A percentile compares a stretch with the other conserved stretches of the same genome.
Conservation (phyloP, 2,888 invertebrate genomes). For the Trissoscelio sp. region DNA sequence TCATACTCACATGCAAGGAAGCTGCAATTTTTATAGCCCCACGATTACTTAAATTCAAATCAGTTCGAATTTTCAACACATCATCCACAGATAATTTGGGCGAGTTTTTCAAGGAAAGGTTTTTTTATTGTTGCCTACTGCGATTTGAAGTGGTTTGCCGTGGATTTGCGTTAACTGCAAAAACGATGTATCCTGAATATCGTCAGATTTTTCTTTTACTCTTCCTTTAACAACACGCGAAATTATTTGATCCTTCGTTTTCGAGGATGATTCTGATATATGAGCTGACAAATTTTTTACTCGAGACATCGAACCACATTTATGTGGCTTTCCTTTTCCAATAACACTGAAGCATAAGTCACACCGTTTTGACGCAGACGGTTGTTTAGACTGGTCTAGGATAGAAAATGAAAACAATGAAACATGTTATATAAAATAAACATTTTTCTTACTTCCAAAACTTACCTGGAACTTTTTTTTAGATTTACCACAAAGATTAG, state of each 20-base stretch:
- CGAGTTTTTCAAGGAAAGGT: constrained; percentile 23
- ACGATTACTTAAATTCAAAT: constrained; percentile 42
- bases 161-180: constrained; percentile 9
- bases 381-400: constrained; percentile 31
- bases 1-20: constrained; percentile 35
- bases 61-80: constrained; percentile 33
- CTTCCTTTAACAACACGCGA: not conserved
- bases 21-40: constrained; percentile 26
- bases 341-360: constrained; percentile 32
- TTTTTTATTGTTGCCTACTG: constrained; percentile 24
- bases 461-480: constrained; percentile 24
- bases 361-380: constrained; percentile 34
- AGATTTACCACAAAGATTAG: constrained; percentile 35
- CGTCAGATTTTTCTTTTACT: constrained; percentile 18
- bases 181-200: constrained; percentile 15
- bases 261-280: constrained; percentile 13
- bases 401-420: constrained; percentile 35
- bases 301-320: constrained; percentile 32
- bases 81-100: constrained; percentile 34
- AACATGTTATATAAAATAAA: constrained; percentile 15
- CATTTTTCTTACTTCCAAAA: constrained; percentile 10
- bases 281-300: constrained; percentile 18
- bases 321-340: constrained; percentile 40
- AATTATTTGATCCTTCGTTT: constrained; percentile 1
- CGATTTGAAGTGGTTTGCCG: constrained; percentile 21